Conservation (phyloP, 2,888 invertebrate species). For the Holacanthella duospinosa region DNA sequence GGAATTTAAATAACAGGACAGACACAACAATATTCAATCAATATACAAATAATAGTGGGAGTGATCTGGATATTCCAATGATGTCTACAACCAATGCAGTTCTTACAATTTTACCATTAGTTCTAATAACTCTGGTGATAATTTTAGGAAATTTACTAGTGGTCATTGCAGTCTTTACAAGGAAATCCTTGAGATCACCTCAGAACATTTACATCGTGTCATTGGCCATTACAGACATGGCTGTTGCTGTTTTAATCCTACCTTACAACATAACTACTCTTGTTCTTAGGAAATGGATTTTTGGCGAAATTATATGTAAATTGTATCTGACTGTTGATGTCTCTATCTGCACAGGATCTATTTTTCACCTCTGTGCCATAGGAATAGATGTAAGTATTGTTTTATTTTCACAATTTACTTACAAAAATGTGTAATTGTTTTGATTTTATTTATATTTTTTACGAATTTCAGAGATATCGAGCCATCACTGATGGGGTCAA, state of each 20-base stretch:
- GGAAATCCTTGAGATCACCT: constrained; percentile 22
- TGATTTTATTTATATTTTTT: no score
- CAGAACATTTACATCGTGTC: constrained; percentile 31
- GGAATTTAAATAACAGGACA: no score
- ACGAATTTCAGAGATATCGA: constrained; percentile 18
- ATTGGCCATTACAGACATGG: constrained; percentile 29
- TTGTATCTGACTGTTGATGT: constrained; percentile 30
- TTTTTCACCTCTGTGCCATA: constrained; percentile 32
- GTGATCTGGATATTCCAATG: not conserved
- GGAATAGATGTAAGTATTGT: not conserved
- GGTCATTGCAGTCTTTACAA: constrained; percentile 24
- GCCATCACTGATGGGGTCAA: constrained; percentile 31
- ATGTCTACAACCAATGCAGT: not conserved
- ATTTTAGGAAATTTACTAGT: constrained; percentile 33
- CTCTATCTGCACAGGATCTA: constrained; percentile 29
- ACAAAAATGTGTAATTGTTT: not conserved
- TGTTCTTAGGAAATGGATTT: constrained; percentile 18
- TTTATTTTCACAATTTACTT: not conserved
- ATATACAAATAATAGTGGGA: not conserved
- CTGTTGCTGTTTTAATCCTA: constrained; percentile 29
- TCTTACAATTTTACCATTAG: constrained; percentile 6
- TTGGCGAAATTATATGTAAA: constrained; percentile 19
- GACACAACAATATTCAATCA: not conserved
- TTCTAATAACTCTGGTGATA: constrained; percentile 13
- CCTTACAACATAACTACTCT: constrained; percentile 29